Base-by-base conservation (phyloP, 2,888 invertebrate genomes). In the Megamerina dolium region DNA sequence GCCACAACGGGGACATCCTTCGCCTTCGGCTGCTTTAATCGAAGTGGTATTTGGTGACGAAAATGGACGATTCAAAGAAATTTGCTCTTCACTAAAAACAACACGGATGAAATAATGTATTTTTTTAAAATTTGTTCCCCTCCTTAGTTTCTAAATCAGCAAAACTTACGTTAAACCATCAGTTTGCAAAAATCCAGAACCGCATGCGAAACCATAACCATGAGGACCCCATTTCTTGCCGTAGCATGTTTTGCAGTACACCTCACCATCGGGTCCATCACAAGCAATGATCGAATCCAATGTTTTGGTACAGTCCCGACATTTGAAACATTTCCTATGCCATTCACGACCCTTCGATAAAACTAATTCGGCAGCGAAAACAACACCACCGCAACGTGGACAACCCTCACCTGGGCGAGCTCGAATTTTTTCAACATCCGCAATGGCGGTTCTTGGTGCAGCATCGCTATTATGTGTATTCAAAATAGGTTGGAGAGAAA, bases 191-290 rank as follows among this genome's bases (percentile, higher is more conserved):
- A 91, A 91, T 54, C 94, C 93, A 55, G 92, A 92, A 48, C 94
- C 94, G 66, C 89, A 90, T 52, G 93, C 94, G 68, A 92, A 94
- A 45, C 94, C 94, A 66, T 93, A 94, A 49, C 92, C 92, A 71
- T 95, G 95, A 41, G 95, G 95, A 60, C 95, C 96, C 85, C 88
- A 95, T 73, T 91, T 94, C 75, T 94, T 92, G 63, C 94, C 94
- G 72, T 97, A 95, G 74, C 96, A 97, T 63, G 90, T 89, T 74
- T 91, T 94, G 76, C 96, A 96, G 74, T 91, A 96, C 50, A 96
- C 85, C 58, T 93, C 90, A 50, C 81, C 81, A 62, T 94, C 89
- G 41, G 95, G 95, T 35, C 90, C 91, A 66, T 95, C 94, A 65
- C 93, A 92, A 57, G 93, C 93, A 61, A 88, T 93, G 68, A 93